Base-by-base conservation (phyloP, 2,888 invertebrate species). In the Eumerus sabulonum region DNA sequence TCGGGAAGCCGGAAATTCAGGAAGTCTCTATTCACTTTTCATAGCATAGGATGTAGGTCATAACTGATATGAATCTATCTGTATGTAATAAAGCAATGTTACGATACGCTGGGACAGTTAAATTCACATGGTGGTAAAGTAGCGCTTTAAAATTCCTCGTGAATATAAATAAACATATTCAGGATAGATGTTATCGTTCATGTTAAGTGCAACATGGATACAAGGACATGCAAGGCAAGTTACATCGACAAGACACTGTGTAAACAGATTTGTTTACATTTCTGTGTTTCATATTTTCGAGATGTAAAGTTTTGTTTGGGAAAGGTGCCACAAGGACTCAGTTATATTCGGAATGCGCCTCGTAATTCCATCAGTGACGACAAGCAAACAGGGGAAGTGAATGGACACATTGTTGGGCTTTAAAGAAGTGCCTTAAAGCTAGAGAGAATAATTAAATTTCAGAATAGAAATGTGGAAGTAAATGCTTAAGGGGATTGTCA, bases 1-100 rank as follows among this genome's bases (percentile, higher is more conserved):
- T 77, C 73, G 67, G 67, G 67, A 77, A 73, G 67, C 48, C 57
- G 67, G 67, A 62, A 77, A 73, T 62, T 42, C 57, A 59, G 27
- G 27, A 27, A 27, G 27, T 7, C 27, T 2, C 27, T n/a, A n/a
- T n/a, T 4, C 27, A 7, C 27, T 27, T 7, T 27, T 7, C 27
- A 27, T 27, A 27, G 3, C 27, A 27, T 27, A 7, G 27, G 27
- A 27, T n/a, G n/a, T n/a, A n/a, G n/a, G n/a, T n/a, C n/a, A n/a
- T n/a, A n/a, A n/a, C n/a, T n/a, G n/a, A n/a, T n/a, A n/a, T n/a
- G n/a, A n/a, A n/a, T n/a, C n/a, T 64, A 51, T 64, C 19, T 54
- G 54, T 57, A 53, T 62, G 72, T 67, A 77, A 77, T 77, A 72
- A 72, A 77, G 66, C 56, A 66, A 77, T 72, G 72, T 72, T 77